Conservation (phyloP, 2,797 vertebrate genomes). For the Anguilla obscura region DNA sequence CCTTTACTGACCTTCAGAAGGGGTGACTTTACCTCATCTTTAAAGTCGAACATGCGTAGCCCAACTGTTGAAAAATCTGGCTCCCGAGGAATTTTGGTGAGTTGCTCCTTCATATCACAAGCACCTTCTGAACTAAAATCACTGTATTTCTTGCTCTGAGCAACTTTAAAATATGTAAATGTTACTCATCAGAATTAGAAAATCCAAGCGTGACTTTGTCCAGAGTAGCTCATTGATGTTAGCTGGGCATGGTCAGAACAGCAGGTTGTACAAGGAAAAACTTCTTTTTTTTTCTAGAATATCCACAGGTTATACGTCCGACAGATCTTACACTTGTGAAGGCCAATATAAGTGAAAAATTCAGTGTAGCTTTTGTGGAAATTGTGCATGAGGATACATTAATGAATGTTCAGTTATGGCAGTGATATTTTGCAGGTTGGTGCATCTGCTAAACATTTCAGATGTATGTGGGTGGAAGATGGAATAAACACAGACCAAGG, state of each 20-base stretch:
- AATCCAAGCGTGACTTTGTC: neutral
- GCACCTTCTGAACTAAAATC: neutral
- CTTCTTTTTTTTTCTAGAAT: neutral
- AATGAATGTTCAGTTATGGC: neutral
- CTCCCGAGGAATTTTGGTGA: neutral
- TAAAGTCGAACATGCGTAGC: neutral
- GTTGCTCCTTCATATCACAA: neutral
- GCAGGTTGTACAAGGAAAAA: neutral
- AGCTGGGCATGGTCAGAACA: neutral
- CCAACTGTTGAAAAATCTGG: neutral
- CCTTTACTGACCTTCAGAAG: no score
- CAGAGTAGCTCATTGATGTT: neutral
- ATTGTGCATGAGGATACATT: neutral
- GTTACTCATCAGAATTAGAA: neutral
- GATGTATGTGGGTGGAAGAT: neutral
- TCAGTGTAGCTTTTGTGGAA: neutral
- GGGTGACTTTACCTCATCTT: no score
- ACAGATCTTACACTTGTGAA: neutral
- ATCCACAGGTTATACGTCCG: neutral
- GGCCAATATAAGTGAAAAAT: neutral
- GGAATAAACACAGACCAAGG: slow-evolving; percentile 43
- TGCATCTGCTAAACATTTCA: neutral
- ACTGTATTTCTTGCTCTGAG: neutral
- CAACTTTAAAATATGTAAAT: neutral
- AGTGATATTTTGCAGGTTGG: neutral